phyloP scores from a whole-genome alignment of 1,140 invertebrate species.

The Philotrypesis tridentata region DNA sequence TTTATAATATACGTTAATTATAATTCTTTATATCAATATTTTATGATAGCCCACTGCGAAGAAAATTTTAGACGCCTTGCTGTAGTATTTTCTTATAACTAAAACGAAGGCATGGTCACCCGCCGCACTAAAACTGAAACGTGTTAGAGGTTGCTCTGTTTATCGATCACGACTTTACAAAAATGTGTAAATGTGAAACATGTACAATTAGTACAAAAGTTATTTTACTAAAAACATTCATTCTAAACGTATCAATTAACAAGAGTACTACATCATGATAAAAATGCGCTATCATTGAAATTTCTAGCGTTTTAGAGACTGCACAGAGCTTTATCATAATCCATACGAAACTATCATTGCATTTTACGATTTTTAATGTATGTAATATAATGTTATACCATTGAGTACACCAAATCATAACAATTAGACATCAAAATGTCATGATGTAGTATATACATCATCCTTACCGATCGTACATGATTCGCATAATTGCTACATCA shows the following conservation, averaged over 20 bases:
- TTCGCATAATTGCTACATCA: neutral
- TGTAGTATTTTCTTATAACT: conserved; percentile 24
- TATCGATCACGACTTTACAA: neutral
- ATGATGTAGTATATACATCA: conserved; percentile 3
- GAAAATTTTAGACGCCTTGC: conserved; percentile 26
- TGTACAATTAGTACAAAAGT: neutral
- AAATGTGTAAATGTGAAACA: conserved; percentile 30
- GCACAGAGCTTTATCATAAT: neutral
- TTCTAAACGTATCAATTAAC: conserved; percentile 17
- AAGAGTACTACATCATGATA: conserved; percentile 22
- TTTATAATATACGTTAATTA: conserved; percentile 16
- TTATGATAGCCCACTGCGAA: conserved; percentile 17
- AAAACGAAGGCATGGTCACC: conserved; percentile 41
- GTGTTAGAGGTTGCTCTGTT: conserved; percentile 38
- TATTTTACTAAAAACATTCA: neutral
- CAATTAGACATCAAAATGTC: neutral
- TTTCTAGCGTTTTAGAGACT: neutral
- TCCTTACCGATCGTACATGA: conserved; percentile 7
- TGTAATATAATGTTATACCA: neutral
- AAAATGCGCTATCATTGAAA: neutral
- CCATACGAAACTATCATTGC: neutral
- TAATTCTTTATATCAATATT: conserved; percentile 4
- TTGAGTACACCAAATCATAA: neutral
- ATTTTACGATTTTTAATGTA: neutral
- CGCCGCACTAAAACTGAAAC: conserved; percentile 14